A percentile compares a stretch with the other conserved stretches of the same genome.
These are phyloP conservation scores for Agrypnia vestita DNA, from an alignment of 1,140 invertebrate genomes.

Conservation along the genomic window DNA sequence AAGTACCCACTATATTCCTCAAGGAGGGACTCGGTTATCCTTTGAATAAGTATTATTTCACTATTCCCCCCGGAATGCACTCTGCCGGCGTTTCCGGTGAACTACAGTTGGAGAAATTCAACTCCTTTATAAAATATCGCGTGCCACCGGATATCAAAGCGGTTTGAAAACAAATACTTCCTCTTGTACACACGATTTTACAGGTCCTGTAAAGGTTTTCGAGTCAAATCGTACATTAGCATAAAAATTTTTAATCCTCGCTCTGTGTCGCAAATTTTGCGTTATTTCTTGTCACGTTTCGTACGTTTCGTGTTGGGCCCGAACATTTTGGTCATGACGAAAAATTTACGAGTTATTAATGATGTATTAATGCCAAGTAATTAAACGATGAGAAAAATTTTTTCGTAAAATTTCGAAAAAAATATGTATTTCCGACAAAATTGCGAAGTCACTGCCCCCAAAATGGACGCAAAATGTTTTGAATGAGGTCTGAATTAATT, in stretches of 20 bases:
- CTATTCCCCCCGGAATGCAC: background rate
- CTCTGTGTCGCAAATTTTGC: background rate
- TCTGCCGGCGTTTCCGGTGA: conserved; percentile 14
- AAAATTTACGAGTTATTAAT: background rate
- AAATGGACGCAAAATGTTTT: background rate
- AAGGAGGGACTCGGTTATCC: background rate
- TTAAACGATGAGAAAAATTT: conserved; percentile 35
- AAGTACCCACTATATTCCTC: too few relatives aligned
- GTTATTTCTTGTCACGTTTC: background rate
- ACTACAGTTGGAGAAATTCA: background rate
- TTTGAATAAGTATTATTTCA: conserved; percentile 3
- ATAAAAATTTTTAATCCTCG: conserved; percentile 22
- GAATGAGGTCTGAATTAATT: too few relatives aligned
- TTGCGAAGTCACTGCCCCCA: background rate
- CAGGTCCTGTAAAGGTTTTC: conserved; percentile 14
- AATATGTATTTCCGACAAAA: background rate
- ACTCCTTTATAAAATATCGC: conserved; percentile 29
- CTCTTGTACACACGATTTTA: conserved; percentile 19
- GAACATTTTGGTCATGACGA: background rate
- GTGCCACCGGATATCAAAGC: conserved; percentile 35
- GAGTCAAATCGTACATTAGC: conserved; percentile 30
- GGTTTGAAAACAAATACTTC: conserved; percentile 41
- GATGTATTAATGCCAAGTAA: conserved; percentile 13
- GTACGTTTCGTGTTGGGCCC: background rate
- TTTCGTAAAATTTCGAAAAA: background rate